phyloP scores from a whole-genome alignment of 2,888 invertebrate genomes.

The Shargacucullia verbasci region DNA sequence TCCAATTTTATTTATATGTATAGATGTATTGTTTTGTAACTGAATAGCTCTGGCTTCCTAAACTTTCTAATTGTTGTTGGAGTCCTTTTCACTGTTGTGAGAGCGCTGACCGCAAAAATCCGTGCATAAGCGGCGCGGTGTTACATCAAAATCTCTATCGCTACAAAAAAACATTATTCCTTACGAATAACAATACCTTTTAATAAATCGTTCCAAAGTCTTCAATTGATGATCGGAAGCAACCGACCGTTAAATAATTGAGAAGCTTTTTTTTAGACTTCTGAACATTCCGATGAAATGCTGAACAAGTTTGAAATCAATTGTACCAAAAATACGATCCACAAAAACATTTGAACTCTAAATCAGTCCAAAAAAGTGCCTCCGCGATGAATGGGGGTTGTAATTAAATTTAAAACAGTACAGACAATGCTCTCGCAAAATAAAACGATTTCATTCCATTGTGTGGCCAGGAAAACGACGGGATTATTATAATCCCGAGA shows the following conservation, averaged over 20 bases:
- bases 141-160: no score
- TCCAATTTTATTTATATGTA: no score
- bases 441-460: slow-evolving; percentile 51
- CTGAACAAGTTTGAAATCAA: slow-evolving; percentile 15
- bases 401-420: slow-evolving; percentile 61
- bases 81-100: no score
- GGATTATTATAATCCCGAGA: slow-evolving; percentile 27
- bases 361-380: slow-evolving; percentile 45
- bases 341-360: slow-evolving; percentile 37
- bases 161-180: neutral
- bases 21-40: no score
- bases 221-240: slow-evolving; percentile 5
- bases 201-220: neutral
- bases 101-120: no score
- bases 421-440: slow-evolving; percentile 46
- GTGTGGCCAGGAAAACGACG: slow-evolving; percentile 32
- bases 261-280: slow-evolving; percentile 2
- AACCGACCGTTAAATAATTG: slow-evolving; percentile 16
- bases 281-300: slow-evolving; percentile 9
- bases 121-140: no score
- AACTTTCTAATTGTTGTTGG: no score
- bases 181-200: neutral
- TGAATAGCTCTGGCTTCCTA: no score
- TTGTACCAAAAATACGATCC: slow-evolving; percentile 17
- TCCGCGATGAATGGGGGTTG: slow-evolving; percentile 44